A percentile compares a stretch with the other conserved stretches of the same genome.
These are phyloP conservation scores for Gyps fulvus DNA, from an alignment of 2,113 vertebrate genomes.

Conservation along the genomic window DNA sequence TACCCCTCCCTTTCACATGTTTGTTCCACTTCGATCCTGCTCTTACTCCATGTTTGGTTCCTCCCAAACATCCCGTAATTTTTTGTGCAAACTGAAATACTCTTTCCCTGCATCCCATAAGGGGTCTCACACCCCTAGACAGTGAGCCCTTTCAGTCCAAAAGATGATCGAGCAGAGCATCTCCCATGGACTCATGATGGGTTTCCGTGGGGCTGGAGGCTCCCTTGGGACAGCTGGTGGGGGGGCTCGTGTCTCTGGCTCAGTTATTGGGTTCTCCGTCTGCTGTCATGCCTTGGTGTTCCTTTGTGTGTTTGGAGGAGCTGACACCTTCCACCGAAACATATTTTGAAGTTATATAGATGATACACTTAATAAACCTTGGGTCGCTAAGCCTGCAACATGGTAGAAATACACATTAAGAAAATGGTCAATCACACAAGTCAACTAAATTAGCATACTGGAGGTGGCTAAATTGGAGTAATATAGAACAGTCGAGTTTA, in stretches of 20 bases:
- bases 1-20: background rate
- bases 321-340: background rate
- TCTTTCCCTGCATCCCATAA: background rate
- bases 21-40: background rate
- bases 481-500: background rate
- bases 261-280: background rate
- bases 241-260: accelerated
- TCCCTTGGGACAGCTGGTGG: background rate
- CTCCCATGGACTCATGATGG: background rate
- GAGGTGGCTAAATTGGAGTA: background rate
- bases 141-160: background rate
- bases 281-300: background rate
- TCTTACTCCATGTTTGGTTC: background rate
- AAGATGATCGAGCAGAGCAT: background rate
- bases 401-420: background rate
- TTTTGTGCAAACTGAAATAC: background rate
- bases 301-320: background rate
- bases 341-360: background rate
- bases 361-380: background rate
- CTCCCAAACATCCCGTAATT: background rate
- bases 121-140: background rate
- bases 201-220: background rate
- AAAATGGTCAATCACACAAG: background rate
- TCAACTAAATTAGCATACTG: background rate
- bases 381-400: background rate